These are phyloP conservation scores for Aspiorhynchus laticeps DNA, from an alignment of 2,113 vertebrate species.

Conservation along the genomic window DNA sequence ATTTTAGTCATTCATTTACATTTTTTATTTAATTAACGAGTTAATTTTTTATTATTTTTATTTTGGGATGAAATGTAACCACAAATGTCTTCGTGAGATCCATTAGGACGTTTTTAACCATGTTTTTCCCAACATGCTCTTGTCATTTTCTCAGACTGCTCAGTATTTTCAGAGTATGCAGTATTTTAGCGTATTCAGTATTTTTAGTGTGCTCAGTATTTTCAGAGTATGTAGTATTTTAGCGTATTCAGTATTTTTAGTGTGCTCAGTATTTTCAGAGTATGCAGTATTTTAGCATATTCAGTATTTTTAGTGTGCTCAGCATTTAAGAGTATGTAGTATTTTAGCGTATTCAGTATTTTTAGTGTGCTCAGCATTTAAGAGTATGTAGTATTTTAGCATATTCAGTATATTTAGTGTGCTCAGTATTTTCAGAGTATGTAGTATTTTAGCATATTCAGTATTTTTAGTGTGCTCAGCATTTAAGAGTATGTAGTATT, in stretches of 20 bases:
- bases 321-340: background rate
- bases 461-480: background rate
- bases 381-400: no score
- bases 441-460: background rate
- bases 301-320: no score
- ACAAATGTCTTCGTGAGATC: background rate
- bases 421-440: background rate
- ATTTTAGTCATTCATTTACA: no score
- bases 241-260: background rate
- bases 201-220: no score
- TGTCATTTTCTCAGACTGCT: constrained; percentile 1
- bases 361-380: background rate
- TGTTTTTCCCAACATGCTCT: background rate
- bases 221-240: no score
- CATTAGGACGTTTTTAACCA: background rate
- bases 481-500: no score
- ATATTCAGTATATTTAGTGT: background rate
- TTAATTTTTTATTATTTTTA: background rate
- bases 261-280: no score
- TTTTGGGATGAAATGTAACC: background rate
- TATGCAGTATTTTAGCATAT: background rate
- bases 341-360: background rate
- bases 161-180: no score
- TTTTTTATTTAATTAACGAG: no score
- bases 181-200: background rate